Evolutionary conservation across 2,797 vertebrate genomes (phyloP), one percentile per base, ranked within the genome.

Genomic region (Amphiprion clarkii): DNA sequence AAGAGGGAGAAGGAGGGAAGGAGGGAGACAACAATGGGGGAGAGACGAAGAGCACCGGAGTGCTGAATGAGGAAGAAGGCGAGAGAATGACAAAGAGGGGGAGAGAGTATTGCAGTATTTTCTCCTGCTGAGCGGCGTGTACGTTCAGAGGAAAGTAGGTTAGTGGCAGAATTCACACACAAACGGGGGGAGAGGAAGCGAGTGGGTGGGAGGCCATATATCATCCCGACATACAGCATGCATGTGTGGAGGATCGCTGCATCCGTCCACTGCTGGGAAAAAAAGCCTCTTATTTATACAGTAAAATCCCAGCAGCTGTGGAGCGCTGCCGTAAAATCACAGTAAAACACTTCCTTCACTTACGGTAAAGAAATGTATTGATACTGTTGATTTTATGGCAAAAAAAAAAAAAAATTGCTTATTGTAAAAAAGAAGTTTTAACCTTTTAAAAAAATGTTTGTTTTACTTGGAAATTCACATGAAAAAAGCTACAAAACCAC

Each of bases 91-190:
- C 67, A 71, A 66, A 86, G 71, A 67, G 63, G 79, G 16, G 82
- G 71, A 70, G 79, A 88, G 77, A 87, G 82, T 83, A 88, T 88
- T 90, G 89, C 89, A 59, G 86, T 83, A 87, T 90, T 88, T 90
- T 90, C 73, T 82, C 55, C 83, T 79, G 52, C 75, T 70, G 57
- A 82, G 64, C 53, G n/a, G 31, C 56, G 57, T 82, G 77, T 58
- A 66, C 79, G 81, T 76, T 67, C 64, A 27, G 60, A 63, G 1
- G 60, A 90, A 91, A 92, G 80, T 89, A 86, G 91, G 90, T 91
- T 90, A 91, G 76, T 68, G 71, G 78, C 78, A 81, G 67, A 75
- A 66, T 53, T 75, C 76, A 73, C 78, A 73, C 69, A 76, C 55
- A 76, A 33, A 69, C 54, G 57, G 46, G 57, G 63, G 64, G 63